Evolutionary conservation across 2,888 invertebrate genomes (phyloP).

Genomic region (Sabatieria punctata): DNA sequence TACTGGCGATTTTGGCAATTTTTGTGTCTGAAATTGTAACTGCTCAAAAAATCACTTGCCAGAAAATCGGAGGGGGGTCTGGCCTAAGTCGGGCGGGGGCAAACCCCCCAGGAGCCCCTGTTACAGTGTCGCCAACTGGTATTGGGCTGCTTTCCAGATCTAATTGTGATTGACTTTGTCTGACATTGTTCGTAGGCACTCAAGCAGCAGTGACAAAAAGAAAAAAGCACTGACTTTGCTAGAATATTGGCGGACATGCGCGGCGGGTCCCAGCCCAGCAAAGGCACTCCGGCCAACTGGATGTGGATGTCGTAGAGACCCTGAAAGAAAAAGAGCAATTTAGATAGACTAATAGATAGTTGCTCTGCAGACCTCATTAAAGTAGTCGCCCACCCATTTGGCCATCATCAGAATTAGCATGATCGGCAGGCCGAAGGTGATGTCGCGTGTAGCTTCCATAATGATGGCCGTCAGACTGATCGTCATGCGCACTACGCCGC

Average conservation of each 20-base stretch:
- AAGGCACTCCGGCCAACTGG: slow-evolving; percentile 66
- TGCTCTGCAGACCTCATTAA: slow-evolving; percentile 58
- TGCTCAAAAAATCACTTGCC: too few species aligned
- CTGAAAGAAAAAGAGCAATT: slow-evolving; percentile 38
- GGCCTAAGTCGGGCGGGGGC: too few species aligned
- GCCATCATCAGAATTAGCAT: slow-evolving; percentile 87
- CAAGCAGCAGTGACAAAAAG: not conserved
- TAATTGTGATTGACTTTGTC: not conserved
- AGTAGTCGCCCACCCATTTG: slow-evolving; percentile 94
- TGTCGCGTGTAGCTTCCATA: slow-evolving; percentile 85
- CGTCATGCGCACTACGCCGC: slow-evolving; percentile 73
- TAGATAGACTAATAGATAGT: slow-evolving; percentile 7
- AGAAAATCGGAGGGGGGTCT: too few species aligned
- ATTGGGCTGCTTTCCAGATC: too few species aligned
- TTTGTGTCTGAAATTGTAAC: too few species aligned
- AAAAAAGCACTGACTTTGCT: slow-evolving; percentile 43
- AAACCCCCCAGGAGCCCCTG: too few species aligned
- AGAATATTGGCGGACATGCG: slow-evolving; percentile 64
- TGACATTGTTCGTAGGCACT: not conserved
- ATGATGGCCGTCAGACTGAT: slow-evolving; percentile 91
- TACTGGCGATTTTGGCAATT: too few species aligned
- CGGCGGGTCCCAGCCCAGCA: slow-evolving; percentile 83
- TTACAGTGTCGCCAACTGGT: too few species aligned
- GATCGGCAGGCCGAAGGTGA: slow-evolving; percentile 83
- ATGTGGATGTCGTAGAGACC: slow-evolving; percentile 94